Percentiles rank a stretch among this genome's conserved stretches.
Evolutionary conservation across 2,113 vertebrate species (phyloP).

Genomic region (Saccopteryx leptura): DNA sequence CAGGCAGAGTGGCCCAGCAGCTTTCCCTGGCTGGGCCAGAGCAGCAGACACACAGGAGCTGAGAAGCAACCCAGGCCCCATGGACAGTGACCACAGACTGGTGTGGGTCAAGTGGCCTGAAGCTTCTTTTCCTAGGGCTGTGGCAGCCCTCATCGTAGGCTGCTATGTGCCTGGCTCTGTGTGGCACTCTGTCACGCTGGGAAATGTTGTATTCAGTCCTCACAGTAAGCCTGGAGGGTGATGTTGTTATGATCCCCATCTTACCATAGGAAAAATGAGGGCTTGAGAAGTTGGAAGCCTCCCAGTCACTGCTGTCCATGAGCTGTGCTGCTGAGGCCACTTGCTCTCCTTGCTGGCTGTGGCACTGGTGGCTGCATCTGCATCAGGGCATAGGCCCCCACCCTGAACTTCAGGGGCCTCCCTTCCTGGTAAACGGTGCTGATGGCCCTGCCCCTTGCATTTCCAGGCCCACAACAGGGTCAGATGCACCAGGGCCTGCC

Average conservation of each 20-base stretch:
- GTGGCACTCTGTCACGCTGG: too few relatives aligned
- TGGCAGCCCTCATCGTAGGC: too few relatives aligned
- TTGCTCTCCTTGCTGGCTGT: not conserved
- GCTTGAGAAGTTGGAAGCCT: not conserved
- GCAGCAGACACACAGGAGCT: not conserved
- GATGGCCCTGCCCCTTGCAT: not conserved
- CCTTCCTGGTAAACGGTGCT: not conserved
- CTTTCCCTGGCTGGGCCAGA: not conserved
- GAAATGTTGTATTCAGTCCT: not conserved
- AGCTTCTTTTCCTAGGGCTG: not conserved
- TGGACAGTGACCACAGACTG: not conserved
- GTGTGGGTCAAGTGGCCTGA: not conserved
- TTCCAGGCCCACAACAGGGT: accelerated
- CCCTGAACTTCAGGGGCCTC: not conserved
- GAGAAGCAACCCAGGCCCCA: not conserved
- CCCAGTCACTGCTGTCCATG: accelerated
- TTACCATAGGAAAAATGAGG: not conserved
- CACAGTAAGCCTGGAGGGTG: not conserved
- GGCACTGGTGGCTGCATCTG: too few relatives aligned
- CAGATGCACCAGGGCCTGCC: not conserved
- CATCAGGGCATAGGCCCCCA: not conserved
- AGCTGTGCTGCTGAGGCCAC: not conserved
- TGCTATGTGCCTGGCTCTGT: accelerated
- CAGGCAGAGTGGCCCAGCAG: not conserved
- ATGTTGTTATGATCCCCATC: not conserved